A percentile compares a stretch with the other conserved stretches of the same genome.
These are phyloP conservation scores for Eremophila alpestris DNA, from an alignment of 2,797 vertebrate species.

Conservation along the genomic window DNA sequence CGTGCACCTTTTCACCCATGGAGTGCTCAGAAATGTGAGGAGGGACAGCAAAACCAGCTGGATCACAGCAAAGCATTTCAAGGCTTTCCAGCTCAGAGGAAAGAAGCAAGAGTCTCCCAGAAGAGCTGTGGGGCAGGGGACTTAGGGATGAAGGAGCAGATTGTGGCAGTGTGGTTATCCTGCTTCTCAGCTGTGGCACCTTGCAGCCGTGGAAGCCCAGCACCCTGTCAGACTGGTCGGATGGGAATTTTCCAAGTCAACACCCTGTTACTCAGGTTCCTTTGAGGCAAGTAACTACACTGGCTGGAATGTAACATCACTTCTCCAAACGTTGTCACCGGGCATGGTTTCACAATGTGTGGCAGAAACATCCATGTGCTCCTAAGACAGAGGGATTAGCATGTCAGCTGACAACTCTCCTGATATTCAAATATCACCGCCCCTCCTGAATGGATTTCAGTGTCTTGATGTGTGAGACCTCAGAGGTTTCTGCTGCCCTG, in stretches of 20 bases:
- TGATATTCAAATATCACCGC: neutral
- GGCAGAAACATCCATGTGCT: neutral
- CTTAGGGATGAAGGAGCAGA: neutral
- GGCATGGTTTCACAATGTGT: neutral
- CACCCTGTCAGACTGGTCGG: constrained; percentile 33
- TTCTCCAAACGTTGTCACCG: neutral
- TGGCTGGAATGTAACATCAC: neutral
- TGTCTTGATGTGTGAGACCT: neutral
- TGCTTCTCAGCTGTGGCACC: accelerated
- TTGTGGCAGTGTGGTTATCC: accelerated
- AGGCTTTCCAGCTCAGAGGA: neutral
- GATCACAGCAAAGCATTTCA: neutral
- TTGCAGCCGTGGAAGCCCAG: neutral
- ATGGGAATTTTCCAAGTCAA: constrained; percentile 38
- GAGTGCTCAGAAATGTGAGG: accelerated
- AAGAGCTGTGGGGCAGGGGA: neutral
- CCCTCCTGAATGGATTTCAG: neutral
- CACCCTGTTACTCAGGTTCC: constrained; percentile 48
- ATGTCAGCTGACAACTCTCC: accelerated
- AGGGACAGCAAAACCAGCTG: neutral
- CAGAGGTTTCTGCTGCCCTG: neutral
- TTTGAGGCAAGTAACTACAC: neutral
- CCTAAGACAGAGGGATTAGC: neutral
- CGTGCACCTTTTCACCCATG: accelerated
- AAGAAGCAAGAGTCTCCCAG: neutral